Percentiles rank a stretch among this genome's conserved stretches.
These are phyloP conservation scores for Cancer borealis DNA, from an alignment of 2,888 invertebrate genomes.

Conservation along the genomic window DNA sequence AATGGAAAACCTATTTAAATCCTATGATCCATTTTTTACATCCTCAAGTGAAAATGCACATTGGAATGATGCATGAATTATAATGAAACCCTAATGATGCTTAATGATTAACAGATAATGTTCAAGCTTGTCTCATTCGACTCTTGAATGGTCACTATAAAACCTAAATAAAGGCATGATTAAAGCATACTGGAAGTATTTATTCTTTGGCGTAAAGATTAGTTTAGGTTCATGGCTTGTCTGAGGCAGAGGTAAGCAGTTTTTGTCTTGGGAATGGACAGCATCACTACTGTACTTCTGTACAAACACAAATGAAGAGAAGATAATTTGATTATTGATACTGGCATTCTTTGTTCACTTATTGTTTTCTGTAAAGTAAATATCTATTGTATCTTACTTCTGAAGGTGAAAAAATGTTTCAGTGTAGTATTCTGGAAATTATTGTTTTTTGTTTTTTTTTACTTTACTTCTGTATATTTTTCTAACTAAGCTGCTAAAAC, in stretches of 20 bases:
- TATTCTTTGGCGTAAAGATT: neutral
- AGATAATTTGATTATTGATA: neutral
- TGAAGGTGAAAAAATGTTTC: neutral
- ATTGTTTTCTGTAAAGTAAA: neutral
- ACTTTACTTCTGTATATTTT: neutral
- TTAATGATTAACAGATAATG: neutral
- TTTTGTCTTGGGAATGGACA: neutral
- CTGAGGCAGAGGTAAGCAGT: neutral
- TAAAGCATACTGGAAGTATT: neutral
- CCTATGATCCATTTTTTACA: neutral
- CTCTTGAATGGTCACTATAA: neutral
- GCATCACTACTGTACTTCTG: neutral
- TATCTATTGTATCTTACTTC: neutral
- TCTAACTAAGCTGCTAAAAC: neutral
- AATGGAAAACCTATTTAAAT: neutral
- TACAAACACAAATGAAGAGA: neutral
- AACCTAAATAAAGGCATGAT: neutral
- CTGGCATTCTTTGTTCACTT: neutral
- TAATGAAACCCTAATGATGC: neutral
- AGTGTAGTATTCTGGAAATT: neutral
- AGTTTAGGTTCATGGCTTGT: neutral
- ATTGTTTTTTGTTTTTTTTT: neutral
- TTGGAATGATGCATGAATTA: conserved; percentile 1
- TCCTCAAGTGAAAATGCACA: neutral
- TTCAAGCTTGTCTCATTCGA: neutral